Percentiles rank a stretch among this genome's conserved stretches.
Evolutionary conservation across 2,888 invertebrate species (phyloP).

Genomic region (Acanthosepion pharaonis): DNA sequence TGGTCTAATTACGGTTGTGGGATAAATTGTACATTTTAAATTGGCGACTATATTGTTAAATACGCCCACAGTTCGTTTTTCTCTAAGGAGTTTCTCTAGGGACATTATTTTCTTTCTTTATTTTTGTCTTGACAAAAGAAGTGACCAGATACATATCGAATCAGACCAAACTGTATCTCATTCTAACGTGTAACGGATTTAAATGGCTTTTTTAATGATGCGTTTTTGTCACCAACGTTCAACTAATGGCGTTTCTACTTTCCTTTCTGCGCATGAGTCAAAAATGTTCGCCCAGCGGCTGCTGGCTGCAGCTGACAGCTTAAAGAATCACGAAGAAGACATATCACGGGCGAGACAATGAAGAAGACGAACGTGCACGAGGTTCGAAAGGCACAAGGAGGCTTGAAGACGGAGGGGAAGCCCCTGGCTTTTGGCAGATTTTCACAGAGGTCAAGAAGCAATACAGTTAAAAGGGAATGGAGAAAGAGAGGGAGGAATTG

Average conservation of each 20-base stretch:
- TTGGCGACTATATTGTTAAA: background rate
- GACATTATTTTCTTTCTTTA: background rate
- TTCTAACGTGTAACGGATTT: background rate
- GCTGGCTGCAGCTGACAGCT: background rate
- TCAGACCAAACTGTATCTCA: background rate
- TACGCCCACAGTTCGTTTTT: background rate
- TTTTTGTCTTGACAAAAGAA: background rate
- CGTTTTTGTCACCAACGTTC: background rate
- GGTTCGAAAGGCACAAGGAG: background rate
- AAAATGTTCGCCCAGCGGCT: background rate
- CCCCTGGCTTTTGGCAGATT: background rate
- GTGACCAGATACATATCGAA: background rate
- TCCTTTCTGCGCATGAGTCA: background rate
- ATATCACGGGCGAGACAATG: background rate
- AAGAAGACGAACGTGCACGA: background rate
- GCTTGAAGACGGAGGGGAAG: background rate
- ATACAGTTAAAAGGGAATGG: background rate
- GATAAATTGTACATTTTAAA: background rate
- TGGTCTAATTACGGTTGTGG: background rate
- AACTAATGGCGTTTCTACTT: background rate
- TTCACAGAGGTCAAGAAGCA: background rate
- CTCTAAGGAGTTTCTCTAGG: background rate
- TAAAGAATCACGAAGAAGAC: background rate
- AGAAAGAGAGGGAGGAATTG: background rate
- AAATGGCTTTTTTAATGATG: background rate